Evolutionary conservation across 2,113 vertebrate species (phyloP).

Genomic region (Rhabdornis inornatus): DNA sequence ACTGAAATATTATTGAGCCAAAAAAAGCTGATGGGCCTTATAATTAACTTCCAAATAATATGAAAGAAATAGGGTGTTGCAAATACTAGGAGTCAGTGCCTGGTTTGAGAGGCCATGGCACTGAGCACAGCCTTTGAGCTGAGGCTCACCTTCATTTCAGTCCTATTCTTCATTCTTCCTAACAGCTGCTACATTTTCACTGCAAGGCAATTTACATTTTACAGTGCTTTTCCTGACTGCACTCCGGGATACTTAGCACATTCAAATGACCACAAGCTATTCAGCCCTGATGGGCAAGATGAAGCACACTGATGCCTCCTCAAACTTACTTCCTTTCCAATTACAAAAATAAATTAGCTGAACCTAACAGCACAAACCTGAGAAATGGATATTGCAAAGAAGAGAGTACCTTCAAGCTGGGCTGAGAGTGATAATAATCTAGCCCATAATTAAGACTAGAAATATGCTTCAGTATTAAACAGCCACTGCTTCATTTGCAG

Average conservation of each 20-base stretch:
- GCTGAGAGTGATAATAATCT: constrained; percentile 59
- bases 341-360: constrained; percentile 63
- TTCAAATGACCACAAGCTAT: constrained; percentile 58
- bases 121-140: not conserved
- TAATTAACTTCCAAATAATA: constrained; percentile 73
- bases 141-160: not conserved
- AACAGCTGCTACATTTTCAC: constrained; percentile 18
- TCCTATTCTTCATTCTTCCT: not conserved
- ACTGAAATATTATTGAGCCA: constrained; percentile 61
- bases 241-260: constrained; percentile 34
- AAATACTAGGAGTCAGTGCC: not conserved
- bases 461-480: constrained; percentile 52
- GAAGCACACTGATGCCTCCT: constrained; percentile 43
- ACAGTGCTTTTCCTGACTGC: constrained; percentile 15
- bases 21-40: constrained; percentile 64
- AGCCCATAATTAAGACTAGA: constrained; percentile 58
- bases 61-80: constrained; percentile 46
- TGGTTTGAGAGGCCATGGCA: not conserved
- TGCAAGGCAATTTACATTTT: constrained; percentile 47
- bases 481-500: constrained; percentile 52
- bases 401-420: constrained; percentile 54
- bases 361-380: constrained; percentile 44
- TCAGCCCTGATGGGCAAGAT: constrained; percentile 57
- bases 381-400: constrained; percentile 50
- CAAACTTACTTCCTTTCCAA: constrained; percentile 55